Evolutionary conservation across 2,797 vertebrate genomes (phyloP).

Genomic region (Phalanger gymnotis): DNA sequence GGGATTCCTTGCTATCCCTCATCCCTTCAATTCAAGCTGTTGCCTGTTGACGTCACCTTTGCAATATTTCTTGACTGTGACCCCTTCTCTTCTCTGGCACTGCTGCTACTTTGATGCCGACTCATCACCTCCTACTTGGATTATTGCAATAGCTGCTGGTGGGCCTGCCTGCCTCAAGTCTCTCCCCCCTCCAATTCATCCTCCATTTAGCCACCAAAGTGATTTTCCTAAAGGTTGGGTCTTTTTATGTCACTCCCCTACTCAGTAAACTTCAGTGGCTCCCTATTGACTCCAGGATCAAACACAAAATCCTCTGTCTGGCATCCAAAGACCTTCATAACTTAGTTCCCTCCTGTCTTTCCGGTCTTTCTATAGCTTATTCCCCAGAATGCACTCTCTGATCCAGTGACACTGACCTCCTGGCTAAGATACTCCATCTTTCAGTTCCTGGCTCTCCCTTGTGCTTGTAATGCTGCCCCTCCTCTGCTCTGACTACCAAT

Average conservation of each 20-base stretch:
- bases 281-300: background rate
- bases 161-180: background rate
- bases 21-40: background rate
- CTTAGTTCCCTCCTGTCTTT: background rate
- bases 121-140: background rate
- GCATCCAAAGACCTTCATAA: background rate
- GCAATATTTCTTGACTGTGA: background rate
- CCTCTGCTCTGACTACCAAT: background rate
- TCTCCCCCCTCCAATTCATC: background rate
- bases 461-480: background rate
- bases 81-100: background rate
- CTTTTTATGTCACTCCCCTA: background rate
- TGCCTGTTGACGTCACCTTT: background rate
- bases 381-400: background rate
- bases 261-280: background rate
- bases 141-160: background rate
- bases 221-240: background rate
- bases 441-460: background rate
- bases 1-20: background rate
- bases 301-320: background rate
- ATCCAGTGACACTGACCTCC: background rate
- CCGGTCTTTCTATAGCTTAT: background rate
- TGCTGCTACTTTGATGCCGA: background rate
- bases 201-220: background rate
- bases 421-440: background rate